Base-by-base conservation (phyloP, 1,140 invertebrate genomes). In the Idris sp. region DNA sequence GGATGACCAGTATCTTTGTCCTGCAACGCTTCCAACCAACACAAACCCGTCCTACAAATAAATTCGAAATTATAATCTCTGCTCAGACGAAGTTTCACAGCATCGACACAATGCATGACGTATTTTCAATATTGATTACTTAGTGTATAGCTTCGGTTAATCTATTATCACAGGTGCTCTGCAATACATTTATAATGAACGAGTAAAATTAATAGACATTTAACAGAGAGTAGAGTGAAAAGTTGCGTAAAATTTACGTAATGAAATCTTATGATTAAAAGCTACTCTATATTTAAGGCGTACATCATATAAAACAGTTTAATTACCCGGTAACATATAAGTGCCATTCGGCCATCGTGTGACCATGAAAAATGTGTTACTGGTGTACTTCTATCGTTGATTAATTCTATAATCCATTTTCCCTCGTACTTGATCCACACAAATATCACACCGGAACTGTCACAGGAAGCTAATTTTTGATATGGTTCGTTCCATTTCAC, bases 361-460 rank as follows among this genome's bases (percentile, higher is more conserved):
- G 96, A 98, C 98, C 98, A 99, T 14, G 95, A 95, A 88, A 99
- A 98, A 87, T 99, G 96, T 11, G 94, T 96, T 18, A 99, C 97
- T 31, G 97, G 96, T 0, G 96, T 98, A 80, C 94, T 98, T 15
- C 98, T 89, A 88, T 99, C 98, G 84, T 99, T 99, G 80, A 99
- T 99, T 44, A 99, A 90, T 88, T 99, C 98, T 73, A 99, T 98
- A 58, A 97, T 98, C 98, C 98, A 99, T 8, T 97, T 90, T 4
- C 97, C 97, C 84, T 99, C 98, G 85, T 99, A 99, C 83, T 98
- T 98, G 72, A 98, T 98, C 98, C 98, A 99, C 3, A 99, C 97
- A 86, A 99, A 99, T 79, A 99, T 99, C 19, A 99, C 96, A 8
- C 98, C 98, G 0, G 96, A 97, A 78, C 94, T 96, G 89, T 99